Conservation (phyloP, 2,797 vertebrate species). For the Schizopygopsis malacanthus region DNA sequence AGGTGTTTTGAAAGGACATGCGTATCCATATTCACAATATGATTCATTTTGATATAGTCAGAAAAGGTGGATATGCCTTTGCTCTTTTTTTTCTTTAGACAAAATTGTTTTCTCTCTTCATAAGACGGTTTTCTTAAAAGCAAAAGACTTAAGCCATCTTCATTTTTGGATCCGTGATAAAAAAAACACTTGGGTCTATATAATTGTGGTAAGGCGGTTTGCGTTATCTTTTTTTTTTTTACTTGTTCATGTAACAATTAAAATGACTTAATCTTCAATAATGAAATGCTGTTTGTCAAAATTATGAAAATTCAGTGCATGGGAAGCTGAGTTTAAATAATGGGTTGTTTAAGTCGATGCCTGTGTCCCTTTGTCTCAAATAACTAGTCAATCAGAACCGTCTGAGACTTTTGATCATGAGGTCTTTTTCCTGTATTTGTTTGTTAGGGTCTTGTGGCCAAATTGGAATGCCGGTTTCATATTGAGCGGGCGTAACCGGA, state of each 20-base stretch:
- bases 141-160: neutral
- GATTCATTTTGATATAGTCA: conserved; percentile 23
- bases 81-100: neutral
- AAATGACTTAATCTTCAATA: neutral
- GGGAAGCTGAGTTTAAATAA: conserved; percentile 25
- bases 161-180: neutral
- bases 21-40: conserved; percentile 56
- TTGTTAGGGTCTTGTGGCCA: conserved; percentile 34
- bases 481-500: conserved; percentile 1
- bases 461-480: conserved; percentile 49
- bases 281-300: neutral
- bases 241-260: neutral
- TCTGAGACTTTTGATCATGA: conserved; percentile 26
- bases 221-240: neutral
- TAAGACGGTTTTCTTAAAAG: neutral
- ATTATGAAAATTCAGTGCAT: conserved; percentile 8
- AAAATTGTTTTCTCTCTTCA: conserved; percentile 11
- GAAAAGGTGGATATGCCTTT: conserved; percentile 32
- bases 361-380: conserved; percentile 55
- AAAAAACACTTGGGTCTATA: neutral
- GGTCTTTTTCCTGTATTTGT: conserved; percentile 36
- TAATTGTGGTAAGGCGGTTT: neutral
- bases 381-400: conserved; percentile 10
- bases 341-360: conserved; percentile 11
- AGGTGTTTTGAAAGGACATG: conserved; percentile 72